phyloP scores from a whole-genome alignment of 1,140 invertebrate genomes.

The Nasonia vitripennis region DNA sequence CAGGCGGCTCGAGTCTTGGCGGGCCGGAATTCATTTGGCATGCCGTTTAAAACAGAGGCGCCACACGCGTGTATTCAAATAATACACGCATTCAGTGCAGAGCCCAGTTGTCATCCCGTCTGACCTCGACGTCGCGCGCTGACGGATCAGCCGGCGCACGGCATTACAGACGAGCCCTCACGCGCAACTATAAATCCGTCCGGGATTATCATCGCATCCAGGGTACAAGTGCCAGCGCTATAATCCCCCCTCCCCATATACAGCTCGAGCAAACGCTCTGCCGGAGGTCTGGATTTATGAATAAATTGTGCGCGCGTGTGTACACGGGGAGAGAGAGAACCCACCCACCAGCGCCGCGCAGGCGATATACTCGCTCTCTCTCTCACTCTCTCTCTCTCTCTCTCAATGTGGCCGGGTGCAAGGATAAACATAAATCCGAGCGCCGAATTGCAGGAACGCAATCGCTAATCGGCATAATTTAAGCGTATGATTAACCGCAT shows the following conservation, averaged over 20 bases:
- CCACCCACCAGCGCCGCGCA: too few relatives aligned
- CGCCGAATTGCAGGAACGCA: constrained; percentile 56
- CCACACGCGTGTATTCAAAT: too few relatives aligned
- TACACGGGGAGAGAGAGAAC: neutral
- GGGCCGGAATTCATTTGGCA: too few relatives aligned
- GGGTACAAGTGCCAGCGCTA: neutral
- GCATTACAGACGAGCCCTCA: neutral
- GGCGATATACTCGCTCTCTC: neutral
- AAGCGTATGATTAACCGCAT: constrained; percentile 60
- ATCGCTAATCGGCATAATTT: constrained; percentile 66
- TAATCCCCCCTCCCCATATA: neutral
- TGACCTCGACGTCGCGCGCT: neutral
- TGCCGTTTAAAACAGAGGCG: too few relatives aligned
- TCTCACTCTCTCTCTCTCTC: neutral
- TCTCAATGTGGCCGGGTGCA: constrained; percentile 26
- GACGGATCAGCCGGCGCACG: constrained; percentile 12
- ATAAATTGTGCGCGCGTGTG: constrained; percentile 29
- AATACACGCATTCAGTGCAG: too few relatives aligned
- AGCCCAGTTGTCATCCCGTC: neutral
- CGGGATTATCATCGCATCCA: constrained; percentile 39
- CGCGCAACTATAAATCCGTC: constrained; percentile 37
- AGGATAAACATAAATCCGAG: constrained; percentile 51
- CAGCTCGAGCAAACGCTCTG: neutral
- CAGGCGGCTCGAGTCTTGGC: too few relatives aligned
- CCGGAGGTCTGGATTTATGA: constrained; percentile 24